A percentile compares a stretch with the other conserved stretches of the same genome.
Evolutionary conservation across 2,797 vertebrate species (phyloP).

Genomic region (Cephalopachus bancanus): DNA sequence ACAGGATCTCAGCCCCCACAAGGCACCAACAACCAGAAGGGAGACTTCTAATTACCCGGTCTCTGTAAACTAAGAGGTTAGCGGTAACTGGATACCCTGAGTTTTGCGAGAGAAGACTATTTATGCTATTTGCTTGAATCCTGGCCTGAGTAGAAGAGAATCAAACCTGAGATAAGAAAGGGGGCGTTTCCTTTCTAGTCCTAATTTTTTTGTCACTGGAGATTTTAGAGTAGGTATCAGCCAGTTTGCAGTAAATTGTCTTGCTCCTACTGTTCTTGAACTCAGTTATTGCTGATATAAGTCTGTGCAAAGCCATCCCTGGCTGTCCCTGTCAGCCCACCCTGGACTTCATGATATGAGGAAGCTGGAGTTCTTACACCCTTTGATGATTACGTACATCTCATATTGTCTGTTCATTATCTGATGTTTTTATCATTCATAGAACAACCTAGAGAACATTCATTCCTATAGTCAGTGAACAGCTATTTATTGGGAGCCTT

Average conservation of each 20-base stretch:
- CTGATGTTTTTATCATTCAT: not conserved
- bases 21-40: not conserved
- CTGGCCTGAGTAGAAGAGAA: not conserved
- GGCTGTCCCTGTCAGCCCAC: not conserved
- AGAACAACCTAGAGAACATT: not conserved
- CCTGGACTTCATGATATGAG: not conserved
- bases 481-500: not conserved
- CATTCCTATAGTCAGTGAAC: not conserved
- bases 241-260: not conserved
- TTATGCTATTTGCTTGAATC: not conserved
- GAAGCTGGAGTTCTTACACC: not conserved
- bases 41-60: not conserved
- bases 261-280: not conserved
- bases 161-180: not conserved
- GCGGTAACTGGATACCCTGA: not conserved
- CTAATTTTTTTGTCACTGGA: not conserved
- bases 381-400: not conserved
- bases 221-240: not conserved
- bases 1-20: not conserved
- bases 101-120: constrained; percentile 25
- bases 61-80: not conserved
- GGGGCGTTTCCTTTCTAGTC: not conserved
- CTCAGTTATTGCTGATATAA: too few relatives aligned
- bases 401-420: not conserved
- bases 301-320: not conserved